Evolutionary conservation across 2,888 invertebrate species (phyloP).

Genomic region (Lumbricus terrestris): DNA sequence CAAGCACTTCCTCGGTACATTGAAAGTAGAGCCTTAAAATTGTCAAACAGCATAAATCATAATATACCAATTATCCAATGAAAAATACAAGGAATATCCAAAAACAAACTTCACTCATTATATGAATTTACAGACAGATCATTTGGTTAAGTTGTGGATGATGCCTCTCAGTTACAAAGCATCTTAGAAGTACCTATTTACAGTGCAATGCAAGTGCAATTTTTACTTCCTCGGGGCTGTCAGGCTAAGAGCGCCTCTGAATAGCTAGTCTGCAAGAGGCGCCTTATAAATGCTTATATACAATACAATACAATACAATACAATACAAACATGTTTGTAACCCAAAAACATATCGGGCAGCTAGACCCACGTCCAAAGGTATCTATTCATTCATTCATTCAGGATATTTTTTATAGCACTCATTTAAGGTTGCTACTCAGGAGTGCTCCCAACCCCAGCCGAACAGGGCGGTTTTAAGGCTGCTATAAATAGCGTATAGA

Average conservation of each 20-base stretch:
- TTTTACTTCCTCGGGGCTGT: too few species aligned
- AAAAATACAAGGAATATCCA: neutral
- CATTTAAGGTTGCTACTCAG: too few species aligned
- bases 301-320: too few species aligned
- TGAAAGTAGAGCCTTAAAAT: constrained; percentile 44
- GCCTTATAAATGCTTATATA: too few species aligned
- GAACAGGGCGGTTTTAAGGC: too few species aligned
- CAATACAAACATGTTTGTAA: neutral
- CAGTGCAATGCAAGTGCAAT: too few species aligned
- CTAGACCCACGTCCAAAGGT: neutral
- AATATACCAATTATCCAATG: neutral
- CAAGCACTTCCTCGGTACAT: constrained; percentile 46
- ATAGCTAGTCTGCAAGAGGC: too few species aligned
- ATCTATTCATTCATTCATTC: too few species aligned
- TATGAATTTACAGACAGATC: neutral
- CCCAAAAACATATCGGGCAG: neutral
- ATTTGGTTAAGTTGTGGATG: neutral
- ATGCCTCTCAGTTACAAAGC: neutral
- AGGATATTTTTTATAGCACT: too few species aligned
- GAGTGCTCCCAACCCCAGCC: too few species aligned
- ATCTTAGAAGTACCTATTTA: neutral
- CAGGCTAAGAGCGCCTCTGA: too few species aligned
- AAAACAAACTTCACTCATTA: neutral
- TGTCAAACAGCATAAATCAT: neutral
- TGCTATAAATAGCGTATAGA: too few species aligned